Evolutionary conservation across 2,113 vertebrate genomes (phyloP).

Genomic region (Sinocyclocheilus rhinocerous): DNA sequence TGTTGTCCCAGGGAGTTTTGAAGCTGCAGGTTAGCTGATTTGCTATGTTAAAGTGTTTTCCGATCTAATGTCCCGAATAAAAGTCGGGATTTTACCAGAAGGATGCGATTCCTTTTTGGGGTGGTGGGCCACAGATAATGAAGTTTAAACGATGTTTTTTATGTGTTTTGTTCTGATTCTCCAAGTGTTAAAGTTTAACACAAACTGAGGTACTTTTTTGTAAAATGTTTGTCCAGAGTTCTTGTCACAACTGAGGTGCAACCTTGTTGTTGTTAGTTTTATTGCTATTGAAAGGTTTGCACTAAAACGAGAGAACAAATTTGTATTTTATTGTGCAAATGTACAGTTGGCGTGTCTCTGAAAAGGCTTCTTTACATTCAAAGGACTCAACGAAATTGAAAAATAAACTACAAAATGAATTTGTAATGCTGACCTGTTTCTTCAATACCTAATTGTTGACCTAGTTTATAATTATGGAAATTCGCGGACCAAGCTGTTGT

Average conservation of each 20-base stretch:
- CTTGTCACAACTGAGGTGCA: background rate
- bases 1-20: background rate
- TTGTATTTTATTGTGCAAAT: conserved; percentile 32
- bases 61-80: background rate
- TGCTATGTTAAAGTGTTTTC: background rate
- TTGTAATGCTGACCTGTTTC: background rate
- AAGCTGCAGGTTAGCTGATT: conserved; percentile 15
- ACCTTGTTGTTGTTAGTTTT: conserved; percentile 19
- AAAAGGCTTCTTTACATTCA: background rate
- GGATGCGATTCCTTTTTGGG: background rate
- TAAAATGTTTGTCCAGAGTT: conserved; percentile 3
- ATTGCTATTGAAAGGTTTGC: conserved; percentile 19
- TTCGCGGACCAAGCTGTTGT: too few species aligned
- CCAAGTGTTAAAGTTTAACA: background rate
- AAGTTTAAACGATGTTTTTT: background rate
- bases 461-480: background rate
- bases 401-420: conserved; percentile 29
- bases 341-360: background rate
- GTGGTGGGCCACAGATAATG: background rate
- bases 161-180: background rate
- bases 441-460: too few species aligned
- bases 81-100: background rate
- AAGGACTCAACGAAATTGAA: background rate
- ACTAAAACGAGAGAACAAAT: conserved; percentile 22
- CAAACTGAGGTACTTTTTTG: background rate